Percentiles rank a stretch among this genome's conserved stretches.
These are phyloP conservation scores for Sphaeramia orbicularis DNA, from an alignment of 2,797 vertebrate genomes.

Conservation along the genomic window DNA sequence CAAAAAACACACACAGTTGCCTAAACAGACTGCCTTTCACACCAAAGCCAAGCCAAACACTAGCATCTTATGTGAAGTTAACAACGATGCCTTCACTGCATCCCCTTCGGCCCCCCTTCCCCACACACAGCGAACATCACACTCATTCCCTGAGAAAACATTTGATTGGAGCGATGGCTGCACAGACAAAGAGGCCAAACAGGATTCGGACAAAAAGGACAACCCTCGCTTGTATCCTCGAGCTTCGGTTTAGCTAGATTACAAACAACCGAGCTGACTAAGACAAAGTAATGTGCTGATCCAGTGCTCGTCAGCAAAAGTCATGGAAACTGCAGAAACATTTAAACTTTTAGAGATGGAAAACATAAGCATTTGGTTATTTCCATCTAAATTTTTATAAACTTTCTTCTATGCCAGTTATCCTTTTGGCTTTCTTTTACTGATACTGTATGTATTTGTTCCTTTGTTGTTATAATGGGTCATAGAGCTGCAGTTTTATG, in stretches of 20 bases:
- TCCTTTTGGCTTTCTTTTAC: too few relatives aligned
- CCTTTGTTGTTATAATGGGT: too few relatives aligned
- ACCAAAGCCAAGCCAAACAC: constrained; percentile 69
- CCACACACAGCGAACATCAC: constrained; percentile 77
- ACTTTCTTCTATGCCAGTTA: too few relatives aligned
- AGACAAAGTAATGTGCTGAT: constrained; percentile 26
- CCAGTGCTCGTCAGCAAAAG: constrained; percentile 6
- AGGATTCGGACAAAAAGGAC: constrained; percentile 58
- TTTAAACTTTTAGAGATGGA: neutral
- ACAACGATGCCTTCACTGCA: constrained; percentile 79
- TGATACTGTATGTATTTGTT: too few relatives aligned
- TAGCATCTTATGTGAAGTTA: constrained; percentile 66
- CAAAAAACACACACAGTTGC: constrained; percentile 45
- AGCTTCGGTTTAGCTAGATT: constrained; percentile 23
- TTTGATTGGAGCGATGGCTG: constrained; percentile 56
- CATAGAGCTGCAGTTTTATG: too few relatives aligned
- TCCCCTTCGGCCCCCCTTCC: constrained; percentile 29
- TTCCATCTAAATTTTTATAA: too few relatives aligned
- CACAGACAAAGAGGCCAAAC: constrained; percentile 73
- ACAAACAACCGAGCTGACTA: constrained; percentile 13
- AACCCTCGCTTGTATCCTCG: constrained; percentile 17
- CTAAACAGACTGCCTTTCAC: constrained; percentile 69
- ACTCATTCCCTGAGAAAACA: constrained; percentile 71
- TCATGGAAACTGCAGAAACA: neutral
- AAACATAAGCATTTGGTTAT: too few relatives aligned